Evolutionary conservation across 2,797 vertebrate genomes (phyloP), one percentile per base, ranked within the genome.

Genomic region (Gallinago nigripennis): DNA sequence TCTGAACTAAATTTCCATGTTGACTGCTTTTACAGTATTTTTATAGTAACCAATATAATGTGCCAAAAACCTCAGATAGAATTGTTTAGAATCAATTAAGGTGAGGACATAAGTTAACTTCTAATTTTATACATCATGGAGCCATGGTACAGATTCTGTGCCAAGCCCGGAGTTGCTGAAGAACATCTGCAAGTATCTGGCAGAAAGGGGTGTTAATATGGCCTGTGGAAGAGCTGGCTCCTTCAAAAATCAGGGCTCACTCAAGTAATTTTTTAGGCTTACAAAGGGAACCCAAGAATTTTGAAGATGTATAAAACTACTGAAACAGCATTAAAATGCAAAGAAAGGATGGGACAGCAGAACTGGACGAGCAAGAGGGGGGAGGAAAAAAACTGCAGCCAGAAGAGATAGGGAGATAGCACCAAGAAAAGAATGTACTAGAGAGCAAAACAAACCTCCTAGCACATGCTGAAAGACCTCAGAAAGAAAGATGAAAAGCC

Each of bases 191-290:
- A 16, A 83, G 3, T 16, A 71, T 15, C 46, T 56, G 66, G 14
- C 51, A 76, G 61, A 75, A 27, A 1, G 0, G 7, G 9, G 12
- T 51, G 25, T 56, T 61, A 88, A 79, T 1, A 9, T 0, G 1
- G 63, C 14, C 51, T 33, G 50, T 69, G 46, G 37, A 82, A 82
- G 31, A 43, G 20, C 45, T 10, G 23, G 9, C 12, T 87, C 39
- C 33, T 73, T 77, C 61, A 48, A 88, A 80, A 87, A 41, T 9
- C 51, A 50, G 12, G 19, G 33, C 37, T 83, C 28, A 37, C 21
- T 77, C 43, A 30, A 56, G 17, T 23, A 1, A 76, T 8, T 50
- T 53, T 79, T 82, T 68, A 73, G 37, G 20, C 19, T 70, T 8
- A 25, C 11, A 90, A 57, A 79, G 24, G 17, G 86, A 94, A 82